Evolutionary conservation across 2,888 invertebrate species (phyloP).

Genomic region (Meteorus cinctellus): DNA sequence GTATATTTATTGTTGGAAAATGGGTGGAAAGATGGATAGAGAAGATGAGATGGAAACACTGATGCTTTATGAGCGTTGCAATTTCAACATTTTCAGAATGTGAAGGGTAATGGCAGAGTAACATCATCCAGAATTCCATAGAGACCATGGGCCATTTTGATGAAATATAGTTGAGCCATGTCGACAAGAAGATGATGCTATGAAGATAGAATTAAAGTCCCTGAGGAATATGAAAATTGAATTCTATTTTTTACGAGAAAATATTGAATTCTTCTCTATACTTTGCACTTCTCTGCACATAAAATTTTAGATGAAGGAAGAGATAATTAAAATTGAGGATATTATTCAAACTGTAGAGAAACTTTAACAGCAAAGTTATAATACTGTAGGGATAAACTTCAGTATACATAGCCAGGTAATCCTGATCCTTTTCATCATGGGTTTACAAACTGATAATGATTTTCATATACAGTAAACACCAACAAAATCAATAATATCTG

Average conservation of each 20-base stretch:
- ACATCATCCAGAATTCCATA: slow-evolving; percentile 1
- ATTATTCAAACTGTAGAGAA: not conserved
- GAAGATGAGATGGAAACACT: not conserved
- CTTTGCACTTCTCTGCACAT: not conserved
- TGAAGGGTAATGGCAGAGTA: not conserved
- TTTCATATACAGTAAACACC: not conserved
- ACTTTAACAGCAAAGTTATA: not conserved
- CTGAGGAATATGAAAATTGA: not conserved
- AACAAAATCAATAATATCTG: not conserved
- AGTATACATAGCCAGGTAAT: not conserved
- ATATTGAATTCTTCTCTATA: not conserved
- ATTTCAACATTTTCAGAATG: not conserved
- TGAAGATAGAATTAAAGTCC: not conserved
- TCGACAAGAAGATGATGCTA: not conserved
- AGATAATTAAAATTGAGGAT: not conserved
- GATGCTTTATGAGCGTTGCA: not conserved
- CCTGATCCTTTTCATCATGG: not conserved
- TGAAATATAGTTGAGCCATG: not conserved
- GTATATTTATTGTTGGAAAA: not conserved
- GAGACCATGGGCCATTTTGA: not conserved
- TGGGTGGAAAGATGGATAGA: not conserved
- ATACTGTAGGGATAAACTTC: not conserved
- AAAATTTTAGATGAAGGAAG: not conserved
- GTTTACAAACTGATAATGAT: slow-evolving; percentile 1
- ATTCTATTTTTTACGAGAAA: not conserved